Base-by-base conservation (phyloP, 2,888 invertebrate species). In the Drosophila barbarae region DNA sequence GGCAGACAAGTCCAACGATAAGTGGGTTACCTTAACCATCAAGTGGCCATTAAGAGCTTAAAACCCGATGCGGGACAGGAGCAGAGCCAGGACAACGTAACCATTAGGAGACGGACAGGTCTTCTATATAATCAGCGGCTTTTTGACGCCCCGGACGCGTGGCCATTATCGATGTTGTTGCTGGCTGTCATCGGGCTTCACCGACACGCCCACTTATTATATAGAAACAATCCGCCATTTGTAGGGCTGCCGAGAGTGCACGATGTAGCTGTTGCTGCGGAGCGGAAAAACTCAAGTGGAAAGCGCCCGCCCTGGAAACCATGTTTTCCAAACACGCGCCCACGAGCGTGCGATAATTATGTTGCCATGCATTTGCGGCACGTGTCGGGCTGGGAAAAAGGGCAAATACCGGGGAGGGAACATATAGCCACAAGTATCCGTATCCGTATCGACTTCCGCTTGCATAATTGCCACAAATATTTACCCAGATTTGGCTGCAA, bases 301-400 rank as follows among this genome's bases (percentile, higher is more conserved):
- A 53, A 69, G 59, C 49, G 35, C 35, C 32, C 36, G 28, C 15
- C 35, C 63, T 52, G 35, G 35, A 41, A 41, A 42, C 39, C 47
- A 18, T 51, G 39, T 36, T 52, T 44, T 35, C 36, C 44, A 18
- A n/a, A 39, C 84, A 77, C 73, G 81, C 74, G 80, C 71, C 76
- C 77, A 72, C 79, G 70, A 86, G 82, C 87, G 86, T 87, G 86
- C 85, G 86, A 87, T 87, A 87, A 87, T 87, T 85, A 87, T 82
- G 77, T 85, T 78, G 80, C 68, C 73, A 72, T 82, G 74, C 83
- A 69, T 54, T 69, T 69, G 73, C 69, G 77, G 46, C 87, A 87
- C 86, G 87, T 86, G 87, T 58, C 72, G 12, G 26, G 32, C n/a
- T 71, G 15, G 51, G 50, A 34, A 57, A 46, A 12, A 5, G 10